Conservation (phyloP, 2,797 vertebrate genomes). For the Melopsittacus undulatus region DNA sequence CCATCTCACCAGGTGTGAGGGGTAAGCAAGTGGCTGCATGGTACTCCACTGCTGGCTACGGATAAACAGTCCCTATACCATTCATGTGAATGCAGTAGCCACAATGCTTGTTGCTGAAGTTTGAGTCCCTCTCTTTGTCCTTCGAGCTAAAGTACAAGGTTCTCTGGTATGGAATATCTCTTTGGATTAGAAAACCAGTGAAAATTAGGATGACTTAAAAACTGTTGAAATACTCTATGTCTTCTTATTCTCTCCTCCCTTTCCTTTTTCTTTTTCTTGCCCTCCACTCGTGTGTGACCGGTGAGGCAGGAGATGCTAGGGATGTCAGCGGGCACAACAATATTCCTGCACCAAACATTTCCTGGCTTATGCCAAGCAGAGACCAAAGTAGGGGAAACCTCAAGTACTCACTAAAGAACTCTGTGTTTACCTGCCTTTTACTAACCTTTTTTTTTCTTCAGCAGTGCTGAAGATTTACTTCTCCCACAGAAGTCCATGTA, state of each 20-base stretch:
- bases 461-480: neutral
- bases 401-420: accelerated
- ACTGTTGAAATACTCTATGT: neutral
- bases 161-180: neutral
- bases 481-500: neutral
- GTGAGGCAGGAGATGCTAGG: neutral
- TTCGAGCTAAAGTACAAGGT: neutral
- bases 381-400: neutral
- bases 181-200: neutral
- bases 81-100: neutral
- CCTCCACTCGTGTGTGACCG: neutral
- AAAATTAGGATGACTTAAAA: neutral
- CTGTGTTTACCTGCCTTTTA: neutral
- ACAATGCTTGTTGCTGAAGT: neutral
- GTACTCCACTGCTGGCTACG: neutral
- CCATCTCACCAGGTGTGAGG: neutral
- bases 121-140: neutral
- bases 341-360: neutral
- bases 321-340: neutral
- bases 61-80: neutral
- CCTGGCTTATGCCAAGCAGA: neutral
- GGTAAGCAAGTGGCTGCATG: neutral
- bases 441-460: neutral
- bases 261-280: neutral
- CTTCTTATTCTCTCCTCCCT: neutral